Conservation (phyloP, 2,888 invertebrate species). For the Suillia variegata region DNA sequence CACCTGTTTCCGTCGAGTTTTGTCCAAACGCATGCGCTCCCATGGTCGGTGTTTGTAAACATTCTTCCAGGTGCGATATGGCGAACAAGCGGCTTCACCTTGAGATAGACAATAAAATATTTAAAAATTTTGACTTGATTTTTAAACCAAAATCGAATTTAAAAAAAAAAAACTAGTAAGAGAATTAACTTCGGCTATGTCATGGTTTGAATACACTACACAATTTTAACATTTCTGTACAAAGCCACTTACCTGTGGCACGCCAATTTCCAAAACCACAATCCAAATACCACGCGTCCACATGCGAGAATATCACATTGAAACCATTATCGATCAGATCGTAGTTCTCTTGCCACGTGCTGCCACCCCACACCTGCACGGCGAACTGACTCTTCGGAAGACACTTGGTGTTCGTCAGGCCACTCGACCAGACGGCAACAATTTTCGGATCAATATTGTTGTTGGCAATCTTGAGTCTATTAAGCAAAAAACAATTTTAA, state of each 20-base stretch:
- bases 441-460: constrained; percentile 53
- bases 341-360: constrained; percentile 79
- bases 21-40: constrained; percentile 63
- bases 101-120: not conserved
- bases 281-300: constrained; percentile 87
- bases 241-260: constrained; percentile 66
- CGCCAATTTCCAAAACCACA: constrained; percentile 88
- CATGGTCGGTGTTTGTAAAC: constrained; percentile 84
- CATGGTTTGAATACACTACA: too few species aligned
- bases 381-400: constrained; percentile 67
- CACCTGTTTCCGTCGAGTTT: constrained; percentile 55
- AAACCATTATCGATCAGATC: constrained; percentile 79
- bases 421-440: constrained; percentile 78
- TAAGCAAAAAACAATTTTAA: not conserved
- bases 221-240: too few species aligned
- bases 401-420: constrained; percentile 75
- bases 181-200: too few species aligned
- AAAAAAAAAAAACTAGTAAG: too few species aligned
- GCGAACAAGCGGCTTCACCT: constrained; percentile 85
- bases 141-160: too few species aligned
- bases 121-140: too few species aligned
- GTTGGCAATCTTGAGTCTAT: constrained; percentile 58
- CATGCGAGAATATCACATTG: constrained; percentile 80
- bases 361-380: constrained; percentile 82
- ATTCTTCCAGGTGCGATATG: constrained; percentile 86